Evolutionary conservation across 2,888 invertebrate genomes (phyloP), one percentile per base, ranked within the genome.

Genomic region (Caenorhabditis japonica): DNA sequence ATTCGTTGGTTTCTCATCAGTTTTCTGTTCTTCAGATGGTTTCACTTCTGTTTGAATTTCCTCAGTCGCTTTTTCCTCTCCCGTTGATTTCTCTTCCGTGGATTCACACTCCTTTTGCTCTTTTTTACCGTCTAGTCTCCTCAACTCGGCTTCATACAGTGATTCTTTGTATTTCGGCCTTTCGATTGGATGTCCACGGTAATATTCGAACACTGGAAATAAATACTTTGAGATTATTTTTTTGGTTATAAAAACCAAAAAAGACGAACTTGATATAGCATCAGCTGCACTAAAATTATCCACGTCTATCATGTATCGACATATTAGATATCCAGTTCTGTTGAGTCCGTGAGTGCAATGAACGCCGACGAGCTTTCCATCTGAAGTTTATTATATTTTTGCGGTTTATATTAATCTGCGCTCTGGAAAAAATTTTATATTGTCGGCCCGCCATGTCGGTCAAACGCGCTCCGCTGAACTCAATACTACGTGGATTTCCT

Each of bases 311-410:
- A 81, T 56, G 46, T 77, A 79, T 12, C 88, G 85, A 81, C 90
- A 90, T 8, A 90, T 86, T 53, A 90, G 76, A 78, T 90, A 90
- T 1, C 90, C 90, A 7, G 90, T 90, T 64, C 90, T 85, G 82
- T 90, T 90, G n/a, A 90, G 85, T 4, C 90, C 90, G 85, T 90
- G 90, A 3, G 90, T 90, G 80, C 90, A 90, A 76, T 90, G 90
- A 3, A 90, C 89, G 8, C 89, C 90, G 53, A 90, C 87, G 25
- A 90, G 62, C 25, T 75, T 75, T 10, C 62, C 70, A 10, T 68
- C 70, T 75, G 51, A 59, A 75, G 52, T n/a, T n/a, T n/a, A n/a
- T n/a, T n/a, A n/a, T n/a, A n/a, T n/a, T n/a, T n/a, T n/a, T n/a
- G n/a, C n/a, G n/a, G n/a, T n/a, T n/a, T n/a, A n/a, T n/a, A n/a